phyloP scores from a whole-genome alignment of 2,797 vertebrate genomes.

The Alauda arvensis region DNA sequence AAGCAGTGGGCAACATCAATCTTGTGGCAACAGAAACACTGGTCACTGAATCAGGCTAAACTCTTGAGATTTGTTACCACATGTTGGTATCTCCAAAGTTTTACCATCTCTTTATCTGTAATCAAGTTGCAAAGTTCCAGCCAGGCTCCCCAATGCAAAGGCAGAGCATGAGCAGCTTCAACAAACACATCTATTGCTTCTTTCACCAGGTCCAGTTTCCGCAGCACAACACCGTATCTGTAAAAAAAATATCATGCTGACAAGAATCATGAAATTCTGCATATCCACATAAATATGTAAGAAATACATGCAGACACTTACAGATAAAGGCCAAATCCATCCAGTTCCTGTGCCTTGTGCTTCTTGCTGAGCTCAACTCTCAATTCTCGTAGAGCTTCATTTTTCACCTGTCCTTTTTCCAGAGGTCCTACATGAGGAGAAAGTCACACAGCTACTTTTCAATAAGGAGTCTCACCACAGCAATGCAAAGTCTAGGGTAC shows the following conservation, averaged over 20 bases:
- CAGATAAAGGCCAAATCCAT: constrained; percentile 96
- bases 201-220: constrained; percentile 93
- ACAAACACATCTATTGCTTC: constrained; percentile 96
- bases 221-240: constrained; percentile 94
- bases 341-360: constrained; percentile 89
- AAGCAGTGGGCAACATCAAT: not conserved
- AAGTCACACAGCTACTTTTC: not conserved
- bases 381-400: constrained; percentile 91
- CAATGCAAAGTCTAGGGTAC: not conserved
- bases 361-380: constrained; percentile 97
- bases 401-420: constrained; percentile 97
- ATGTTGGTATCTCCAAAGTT: not conserved
- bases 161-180: constrained; percentile 90
- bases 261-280: not conserved
- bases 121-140: constrained; percentile 96
- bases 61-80: not conserved
- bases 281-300: not conserved
- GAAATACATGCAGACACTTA: constrained; percentile 62
- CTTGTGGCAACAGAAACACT: not conserved
- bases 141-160: constrained; percentile 97
- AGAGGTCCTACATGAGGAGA: constrained; percentile 80
- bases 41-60: not conserved
- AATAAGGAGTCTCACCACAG: not conserved
- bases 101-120: constrained; percentile 96
- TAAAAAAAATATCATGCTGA: not conserved